phyloP scores from a whole-genome alignment of 2,113 vertebrate genomes.

The Halcyon malimbica region DNA sequence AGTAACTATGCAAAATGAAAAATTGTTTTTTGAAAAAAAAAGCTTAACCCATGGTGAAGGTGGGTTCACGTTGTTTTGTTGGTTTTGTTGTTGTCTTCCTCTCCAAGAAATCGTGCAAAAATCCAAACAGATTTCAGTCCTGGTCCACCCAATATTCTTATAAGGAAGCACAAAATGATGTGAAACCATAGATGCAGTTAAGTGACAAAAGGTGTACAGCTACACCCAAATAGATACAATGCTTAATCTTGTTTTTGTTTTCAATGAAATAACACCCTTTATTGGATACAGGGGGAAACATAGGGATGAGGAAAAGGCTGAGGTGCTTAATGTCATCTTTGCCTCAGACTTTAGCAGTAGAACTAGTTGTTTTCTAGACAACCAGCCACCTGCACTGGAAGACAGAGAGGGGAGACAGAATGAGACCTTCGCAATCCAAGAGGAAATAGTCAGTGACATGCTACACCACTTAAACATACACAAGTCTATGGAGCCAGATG shows the following conservation, averaged over 20 bases:
- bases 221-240: accelerated
- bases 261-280: background rate
- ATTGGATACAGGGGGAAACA: no score
- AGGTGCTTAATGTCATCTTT: no score
- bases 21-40: background rate
- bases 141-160: no score
- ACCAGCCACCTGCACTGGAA: no score
- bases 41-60: background rate
- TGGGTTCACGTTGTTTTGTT: background rate
- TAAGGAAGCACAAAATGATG: background rate
- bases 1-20: background rate
- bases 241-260: background rate
- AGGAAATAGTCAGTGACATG: no score
- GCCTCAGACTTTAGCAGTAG: no score
- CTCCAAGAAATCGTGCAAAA: background rate
- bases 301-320: no score
- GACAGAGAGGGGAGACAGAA: no score
- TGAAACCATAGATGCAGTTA: background rate
- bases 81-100: background rate
- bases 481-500: no score
- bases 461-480: no score
- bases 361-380: no score
- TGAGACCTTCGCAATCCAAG: no score
- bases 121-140: background rate
- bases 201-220: background rate